These are phyloP conservation scores for Lutraria rhynchaena DNA, from an alignment of 1,140 invertebrate species.

Conservation along the genomic window DNA sequence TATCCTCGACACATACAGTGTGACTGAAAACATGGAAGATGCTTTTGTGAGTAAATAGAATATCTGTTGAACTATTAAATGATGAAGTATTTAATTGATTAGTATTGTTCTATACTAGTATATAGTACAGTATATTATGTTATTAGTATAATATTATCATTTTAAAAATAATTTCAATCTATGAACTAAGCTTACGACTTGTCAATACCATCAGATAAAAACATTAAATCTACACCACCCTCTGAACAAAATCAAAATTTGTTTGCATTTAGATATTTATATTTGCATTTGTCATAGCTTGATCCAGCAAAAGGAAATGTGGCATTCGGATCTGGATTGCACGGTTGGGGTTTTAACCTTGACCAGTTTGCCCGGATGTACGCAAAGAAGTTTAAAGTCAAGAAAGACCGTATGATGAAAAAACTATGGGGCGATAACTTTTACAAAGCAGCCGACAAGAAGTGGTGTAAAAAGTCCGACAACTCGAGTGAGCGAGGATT, in stretches of 20 bases:
- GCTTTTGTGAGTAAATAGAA: constrained; percentile 63
- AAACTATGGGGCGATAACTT: constrained; percentile 96
- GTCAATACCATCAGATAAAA: too few relatives aligned
- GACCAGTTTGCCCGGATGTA: constrained; percentile 99
- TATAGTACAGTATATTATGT: too few relatives aligned
- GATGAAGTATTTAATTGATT: too few relatives aligned
- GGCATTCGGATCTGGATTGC: constrained; percentile 98
- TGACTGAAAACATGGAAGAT: constrained; percentile 97
- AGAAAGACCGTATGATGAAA: constrained; percentile 94
- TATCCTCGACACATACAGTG: constrained; percentile 97
- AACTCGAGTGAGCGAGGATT: constrained; percentile 97
- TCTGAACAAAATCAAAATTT: too few relatives aligned
- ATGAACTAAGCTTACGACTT: too few relatives aligned
- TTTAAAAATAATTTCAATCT: too few relatives aligned
- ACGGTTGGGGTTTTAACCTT: constrained; percentile 99
- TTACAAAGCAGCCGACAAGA: constrained; percentile 93
- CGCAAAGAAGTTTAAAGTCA: constrained; percentile 95
- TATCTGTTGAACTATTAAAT: too few relatives aligned
- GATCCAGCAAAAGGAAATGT: constrained; percentile 99
- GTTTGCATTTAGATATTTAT: too few relatives aligned
- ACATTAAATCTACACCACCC: too few relatives aligned
- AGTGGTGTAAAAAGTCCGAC: constrained; percentile 93
- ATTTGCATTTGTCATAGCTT: constrained; percentile 84
- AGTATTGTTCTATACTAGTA: too few relatives aligned
- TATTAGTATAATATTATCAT: too few relatives aligned